Evolutionary conservation across 2,888 invertebrate genomes (phyloP).

Genomic region (Phytoseiulus persimilis): DNA sequence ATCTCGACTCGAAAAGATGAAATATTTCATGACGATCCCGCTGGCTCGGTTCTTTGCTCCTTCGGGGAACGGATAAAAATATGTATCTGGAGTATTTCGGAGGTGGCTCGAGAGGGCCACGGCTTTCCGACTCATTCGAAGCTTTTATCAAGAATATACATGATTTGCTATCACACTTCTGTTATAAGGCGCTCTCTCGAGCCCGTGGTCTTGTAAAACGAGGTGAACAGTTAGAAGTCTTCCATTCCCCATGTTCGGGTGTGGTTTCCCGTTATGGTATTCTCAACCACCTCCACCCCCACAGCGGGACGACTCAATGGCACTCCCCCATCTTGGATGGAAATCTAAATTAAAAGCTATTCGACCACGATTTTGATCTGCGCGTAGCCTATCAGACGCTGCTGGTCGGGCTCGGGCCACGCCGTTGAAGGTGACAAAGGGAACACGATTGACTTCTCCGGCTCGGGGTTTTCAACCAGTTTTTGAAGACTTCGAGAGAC

Average conservation of each 20-base stretch:
- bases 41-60: neutral
- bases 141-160: neutral
- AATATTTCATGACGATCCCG: neutral
- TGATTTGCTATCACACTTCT: neutral
- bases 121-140: neutral
- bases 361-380: conserved; percentile 75
- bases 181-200: neutral
- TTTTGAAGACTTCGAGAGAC: conserved; percentile 86
- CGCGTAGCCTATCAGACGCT: conserved; percentile 88
- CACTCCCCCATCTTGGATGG: neutral
- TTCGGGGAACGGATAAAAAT: neutral
- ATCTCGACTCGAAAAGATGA: neutral
- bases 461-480: conserved; percentile 65
- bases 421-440: conserved; percentile 60
- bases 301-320: neutral
- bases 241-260: no score
- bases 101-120: neutral
- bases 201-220: neutral
- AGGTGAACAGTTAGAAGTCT: no score
- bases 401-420: conserved; percentile 77
- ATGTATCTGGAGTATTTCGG: neutral
- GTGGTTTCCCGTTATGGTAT: no score
- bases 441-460: conserved; percentile 63
- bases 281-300: no score
- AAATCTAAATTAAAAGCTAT: neutral